Percentiles rank a stretch among this genome's conserved stretches.
These are phyloP conservation scores for Oreochromis grahami DNA, from an alignment of 2,797 vertebrate genomes.

Conservation along the genomic window DNA sequence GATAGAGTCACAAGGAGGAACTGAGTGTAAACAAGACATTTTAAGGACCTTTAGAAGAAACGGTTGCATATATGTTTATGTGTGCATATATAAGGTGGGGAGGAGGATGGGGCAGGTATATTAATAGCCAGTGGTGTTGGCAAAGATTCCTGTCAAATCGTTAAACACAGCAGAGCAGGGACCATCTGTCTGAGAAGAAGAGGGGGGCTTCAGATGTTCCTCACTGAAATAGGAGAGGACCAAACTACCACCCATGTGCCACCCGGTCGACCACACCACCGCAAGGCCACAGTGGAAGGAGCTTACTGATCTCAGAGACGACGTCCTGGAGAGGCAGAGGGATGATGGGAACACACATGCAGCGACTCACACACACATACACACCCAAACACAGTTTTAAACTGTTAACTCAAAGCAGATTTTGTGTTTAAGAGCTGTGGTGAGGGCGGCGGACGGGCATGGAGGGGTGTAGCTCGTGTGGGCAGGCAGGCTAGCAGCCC, in stretches of 20 bases:
- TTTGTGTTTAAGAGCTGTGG: constrained; percentile 52
- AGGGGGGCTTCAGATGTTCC: constrained; percentile 25
- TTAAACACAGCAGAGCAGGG: constrained; percentile 40
- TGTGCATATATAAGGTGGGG: background rate
- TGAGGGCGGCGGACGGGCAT: constrained; percentile 47
- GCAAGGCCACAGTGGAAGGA: constrained; percentile 20
- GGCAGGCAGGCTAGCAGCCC: constrained; percentile 59
- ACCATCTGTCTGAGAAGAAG: constrained; percentile 46
- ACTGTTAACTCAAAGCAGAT: constrained; percentile 68
- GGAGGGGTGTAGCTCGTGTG: constrained; percentile 56
- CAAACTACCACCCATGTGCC: constrained; percentile 27
- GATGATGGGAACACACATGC: constrained; percentile 49
- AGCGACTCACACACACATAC: constrained; percentile 8
- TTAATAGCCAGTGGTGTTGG: constrained; percentile 54
- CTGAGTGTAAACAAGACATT: constrained; percentile 30
- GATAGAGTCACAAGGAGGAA: constrained; percentile 20
- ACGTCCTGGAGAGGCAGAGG: constrained; percentile 4
- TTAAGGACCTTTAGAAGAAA: constrained; percentile 4
- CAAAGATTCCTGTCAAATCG: constrained; percentile 55
- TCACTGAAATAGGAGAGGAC: constrained; percentile 38
- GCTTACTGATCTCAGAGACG: constrained; percentile 1
- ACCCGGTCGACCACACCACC: constrained; percentile 20
- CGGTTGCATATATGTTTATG: background rate
- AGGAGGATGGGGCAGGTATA: constrained; percentile 32
- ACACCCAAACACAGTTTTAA: constrained; percentile 47